These are phyloP conservation scores for Myodes glareolus DNA, from an alignment of 2,113 vertebrate genomes.

Conservation along the genomic window DNA sequence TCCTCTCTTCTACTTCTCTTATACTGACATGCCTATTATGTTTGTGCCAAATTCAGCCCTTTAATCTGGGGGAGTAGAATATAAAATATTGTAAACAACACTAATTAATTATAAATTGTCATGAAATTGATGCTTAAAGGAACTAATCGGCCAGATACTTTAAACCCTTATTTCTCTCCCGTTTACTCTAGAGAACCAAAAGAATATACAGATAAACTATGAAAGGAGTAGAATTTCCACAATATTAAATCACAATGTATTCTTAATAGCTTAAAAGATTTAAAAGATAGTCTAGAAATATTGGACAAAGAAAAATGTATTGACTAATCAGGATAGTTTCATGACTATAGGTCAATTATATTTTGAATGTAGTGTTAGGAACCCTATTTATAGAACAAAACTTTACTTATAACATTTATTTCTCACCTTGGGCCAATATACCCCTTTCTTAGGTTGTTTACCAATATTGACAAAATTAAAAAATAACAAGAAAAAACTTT, in stretches of 20 bases:
- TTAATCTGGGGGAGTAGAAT: not conserved
- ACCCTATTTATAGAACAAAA: not conserved
- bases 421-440: conserved; percentile 42
- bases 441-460: not conserved
- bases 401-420: conserved; percentile 28
- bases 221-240: not conserved
- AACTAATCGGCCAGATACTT: not conserved
- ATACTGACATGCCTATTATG: not conserved
- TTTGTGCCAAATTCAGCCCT: not conserved
- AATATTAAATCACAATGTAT: conserved; percentile 40
- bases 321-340: conserved; percentile 17
- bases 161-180: not conserved
- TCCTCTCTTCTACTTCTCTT: not conserved
- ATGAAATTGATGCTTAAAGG: conserved; percentile 1
- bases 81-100: not conserved
- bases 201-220: not conserved
- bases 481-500: conserved; percentile 10
- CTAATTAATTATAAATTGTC: conserved; percentile 31
- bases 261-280: conserved; percentile 21
- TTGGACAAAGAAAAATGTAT: conserved; percentile 25
- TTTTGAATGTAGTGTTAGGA: conserved; percentile 28
- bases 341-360: conserved; percentile 46
- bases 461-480: not conserved
- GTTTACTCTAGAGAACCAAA: not conserved
- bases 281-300: conserved; percentile 23